Evolutionary conservation across 1,140 invertebrate species (phyloP), one percentile per base, ranked within the genome.

Genomic region (Spodoptera frugiperda): DNA sequence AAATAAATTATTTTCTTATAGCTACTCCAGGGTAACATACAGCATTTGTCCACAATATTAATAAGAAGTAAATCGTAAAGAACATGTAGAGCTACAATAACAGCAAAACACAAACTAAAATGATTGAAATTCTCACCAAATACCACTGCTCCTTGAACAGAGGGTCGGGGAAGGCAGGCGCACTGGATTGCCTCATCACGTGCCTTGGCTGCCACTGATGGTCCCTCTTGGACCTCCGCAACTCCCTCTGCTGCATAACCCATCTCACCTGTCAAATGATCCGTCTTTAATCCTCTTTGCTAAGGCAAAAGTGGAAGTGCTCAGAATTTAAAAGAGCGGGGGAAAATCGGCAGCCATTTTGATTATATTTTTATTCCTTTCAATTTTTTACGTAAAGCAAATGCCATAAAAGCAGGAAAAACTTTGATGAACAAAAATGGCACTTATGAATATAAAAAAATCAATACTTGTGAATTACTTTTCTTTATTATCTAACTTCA

Each of bases 131-230:
- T 8, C 97, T 97, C 95, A 99, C 98, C 97, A 99, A 94, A 94
- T 99, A 99, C 99, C 99, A 99, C 94, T 99, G 98, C 89, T 99
- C 97, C 86, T 97, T 96, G 95, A 98, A 99, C 51, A 99, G 95
- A 12, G 98, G 98, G 95, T 99, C 99, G 12, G 97, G 96, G 93
- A 98, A 99, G 57, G 96, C 92, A n/a, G 95, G 95, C 70, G 82
- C 84, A 77, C 70, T 89, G 82, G 94, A 95, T 81, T 91, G 92
- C 76, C 94, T 92, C 86, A 91, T 84, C 12, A 89, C 86, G 71
- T 90, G 85, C 2, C 92, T 79, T 2, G 87, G 83, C n/a, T 65
- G 78, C 67, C 87, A 87, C 39, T 95, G 85, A 82, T 96, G 97
- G 94, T 98, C 98, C 74, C 98, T 93, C 94, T 99, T 99, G 46